phyloP scores from a whole-genome alignment of 2,888 invertebrate genomes.

The Rhimphoctona megacephalus region DNA sequence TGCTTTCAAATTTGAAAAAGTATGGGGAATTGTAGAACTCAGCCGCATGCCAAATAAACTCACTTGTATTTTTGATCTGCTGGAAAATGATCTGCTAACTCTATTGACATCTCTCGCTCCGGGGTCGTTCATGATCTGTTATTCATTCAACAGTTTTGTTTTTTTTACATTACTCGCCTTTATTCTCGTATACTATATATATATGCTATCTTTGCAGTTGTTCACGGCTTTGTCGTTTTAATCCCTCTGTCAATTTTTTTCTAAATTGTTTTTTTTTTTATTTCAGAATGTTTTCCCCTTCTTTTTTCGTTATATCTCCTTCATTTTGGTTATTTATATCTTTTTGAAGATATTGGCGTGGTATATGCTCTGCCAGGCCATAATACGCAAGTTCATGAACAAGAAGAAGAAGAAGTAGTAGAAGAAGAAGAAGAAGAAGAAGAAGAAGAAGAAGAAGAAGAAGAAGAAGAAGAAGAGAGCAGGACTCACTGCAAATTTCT shows the following conservation, averaged over 20 bases:
- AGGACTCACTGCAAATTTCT: slow-evolving; percentile 59
- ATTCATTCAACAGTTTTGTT: too few species aligned
- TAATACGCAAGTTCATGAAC: slow-evolving; percentile 80
- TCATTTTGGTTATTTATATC: slow-evolving; percentile 45
- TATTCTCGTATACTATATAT: too few species aligned
- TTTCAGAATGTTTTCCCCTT: slow-evolving; percentile 5
- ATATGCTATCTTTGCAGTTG: slow-evolving; percentile 36
- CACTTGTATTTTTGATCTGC: too few species aligned
- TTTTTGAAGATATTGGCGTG: slow-evolving; percentile 57
- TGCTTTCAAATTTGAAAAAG: too few species aligned
- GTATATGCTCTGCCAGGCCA: slow-evolving; percentile 69
- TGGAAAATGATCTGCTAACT: too few species aligned
- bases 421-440: slow-evolving; percentile 77
- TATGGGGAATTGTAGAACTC: too few species aligned
- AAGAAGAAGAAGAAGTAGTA: slow-evolving; percentile 67
- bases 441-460: slow-evolving; percentile 68
- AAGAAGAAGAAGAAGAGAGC: slow-evolving; percentile 75
- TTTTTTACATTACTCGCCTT: too few species aligned
- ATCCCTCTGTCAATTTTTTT: slow-evolving; percentile 23
- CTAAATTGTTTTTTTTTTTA: slow-evolving; percentile 1
- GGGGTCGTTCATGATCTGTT: background rate
- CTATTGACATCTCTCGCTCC: background rate
- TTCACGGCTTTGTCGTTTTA: slow-evolving; percentile 13
- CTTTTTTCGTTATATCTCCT: slow-evolving; percentile 18
- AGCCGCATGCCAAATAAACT: too few species aligned